These are phyloP conservation scores for Eupsilia transversa DNA, from an alignment of 2,888 invertebrate genomes.

Conservation along the genomic window DNA sequence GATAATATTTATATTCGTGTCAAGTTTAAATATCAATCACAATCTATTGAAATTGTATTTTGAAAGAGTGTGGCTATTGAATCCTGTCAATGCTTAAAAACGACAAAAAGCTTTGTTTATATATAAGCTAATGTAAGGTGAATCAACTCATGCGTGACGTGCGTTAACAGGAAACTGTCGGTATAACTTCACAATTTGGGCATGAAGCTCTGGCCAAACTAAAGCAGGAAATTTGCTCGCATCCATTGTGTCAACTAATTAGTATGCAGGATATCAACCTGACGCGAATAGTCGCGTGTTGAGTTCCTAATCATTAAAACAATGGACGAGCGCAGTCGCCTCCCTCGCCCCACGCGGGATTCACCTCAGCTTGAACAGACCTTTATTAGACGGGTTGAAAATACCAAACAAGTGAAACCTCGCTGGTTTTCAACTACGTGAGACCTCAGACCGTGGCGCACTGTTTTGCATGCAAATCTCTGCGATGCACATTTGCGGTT, in stretches of 20 bases:
- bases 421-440: neutral
- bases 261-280: neutral
- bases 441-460: neutral
- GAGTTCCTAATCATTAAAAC: neutral
- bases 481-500: conserved; percentile 32
- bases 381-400: neutral
- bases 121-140: neutral
- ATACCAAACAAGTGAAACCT: conserved; percentile 15
- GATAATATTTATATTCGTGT: no score
- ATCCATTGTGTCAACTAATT: neutral
- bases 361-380: neutral
- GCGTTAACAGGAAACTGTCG: neutral
- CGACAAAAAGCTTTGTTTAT: neutral
- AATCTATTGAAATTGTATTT: neutral
- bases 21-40: neutral
- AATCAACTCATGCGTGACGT: neutral
- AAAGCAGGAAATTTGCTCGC: neutral
- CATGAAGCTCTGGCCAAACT: neutral
- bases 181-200: neutral
- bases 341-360: neutral
- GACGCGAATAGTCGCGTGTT: neutral
- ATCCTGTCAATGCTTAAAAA: neutral
- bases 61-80: neutral
- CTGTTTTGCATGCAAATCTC: conserved; percentile 47
- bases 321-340: neutral